phyloP scores from a whole-genome alignment of 2,888 invertebrate genomes.

The Chloroclystis v-ata region DNA sequence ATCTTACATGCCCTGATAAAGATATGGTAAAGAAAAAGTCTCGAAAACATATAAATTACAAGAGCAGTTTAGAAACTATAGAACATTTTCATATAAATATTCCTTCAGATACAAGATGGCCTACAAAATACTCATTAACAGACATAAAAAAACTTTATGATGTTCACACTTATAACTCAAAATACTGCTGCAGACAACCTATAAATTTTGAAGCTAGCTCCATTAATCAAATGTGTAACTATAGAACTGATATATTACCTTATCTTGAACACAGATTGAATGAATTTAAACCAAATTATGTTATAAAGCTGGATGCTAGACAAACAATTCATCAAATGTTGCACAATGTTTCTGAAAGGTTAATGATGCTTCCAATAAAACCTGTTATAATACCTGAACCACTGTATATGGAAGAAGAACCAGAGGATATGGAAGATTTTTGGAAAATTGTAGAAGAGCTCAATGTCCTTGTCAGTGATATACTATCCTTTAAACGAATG shows the following conservation, averaged over 20 bases:
- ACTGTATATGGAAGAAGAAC: constrained; percentile 53
- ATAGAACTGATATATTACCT: constrained; percentile 58
- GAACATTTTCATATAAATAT: constrained; percentile 38
- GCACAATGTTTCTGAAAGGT: constrained; percentile 60
- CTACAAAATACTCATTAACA: constrained; percentile 46
- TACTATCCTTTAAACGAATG: constrained; percentile 48
- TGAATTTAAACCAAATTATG: constrained; percentile 71
- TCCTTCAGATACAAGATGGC: constrained; percentile 51
- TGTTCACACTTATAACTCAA: constrained; percentile 46
- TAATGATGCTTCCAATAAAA: constrained; percentile 48
- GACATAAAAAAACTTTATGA: constrained; percentile 44
- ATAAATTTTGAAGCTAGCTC: constrained; percentile 64
- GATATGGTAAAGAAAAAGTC: constrained; percentile 68
- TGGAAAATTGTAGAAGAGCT: constrained; percentile 53
- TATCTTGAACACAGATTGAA: constrained; percentile 72
- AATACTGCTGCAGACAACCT: constrained; percentile 69
- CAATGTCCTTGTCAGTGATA: constrained; percentile 44
- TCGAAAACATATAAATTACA: constrained; percentile 54
- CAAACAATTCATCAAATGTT: constrained; percentile 67
- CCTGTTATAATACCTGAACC: constrained; percentile 61
- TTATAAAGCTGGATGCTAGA: constrained; percentile 80
- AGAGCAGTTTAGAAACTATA: constrained; percentile 31
- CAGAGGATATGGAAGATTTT: constrained; percentile 63
- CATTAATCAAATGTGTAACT: constrained; percentile 70
- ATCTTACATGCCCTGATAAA: constrained; percentile 72